These are phyloP conservation scores for Urocyon cinereoargenteus DNA, from an alignment of 2,797 vertebrate species.

Conservation along the genomic window DNA sequence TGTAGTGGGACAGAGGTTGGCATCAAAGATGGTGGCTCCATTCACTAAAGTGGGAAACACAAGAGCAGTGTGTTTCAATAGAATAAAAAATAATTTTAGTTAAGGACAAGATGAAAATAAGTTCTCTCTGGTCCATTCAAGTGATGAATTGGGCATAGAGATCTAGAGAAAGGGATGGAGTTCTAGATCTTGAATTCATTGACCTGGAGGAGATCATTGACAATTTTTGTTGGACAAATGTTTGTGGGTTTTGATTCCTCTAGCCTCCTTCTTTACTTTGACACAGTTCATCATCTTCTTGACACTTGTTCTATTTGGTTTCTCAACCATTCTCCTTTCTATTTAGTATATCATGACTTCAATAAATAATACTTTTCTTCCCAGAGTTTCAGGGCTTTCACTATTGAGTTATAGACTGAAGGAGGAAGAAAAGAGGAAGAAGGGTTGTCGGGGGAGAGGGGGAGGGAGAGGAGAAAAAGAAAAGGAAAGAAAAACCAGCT, in stretches of 20 bases:
- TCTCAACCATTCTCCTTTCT: neutral
- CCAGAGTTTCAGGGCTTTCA: neutral
- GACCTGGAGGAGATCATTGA: neutral
- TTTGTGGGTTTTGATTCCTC: neutral
- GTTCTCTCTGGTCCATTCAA: neutral
- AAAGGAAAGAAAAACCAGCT: neutral
- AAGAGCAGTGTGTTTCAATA: neutral
- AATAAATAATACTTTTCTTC: neutral
- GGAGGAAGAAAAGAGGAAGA: neutral
- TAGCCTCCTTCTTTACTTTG: neutral
- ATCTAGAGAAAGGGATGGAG: neutral
- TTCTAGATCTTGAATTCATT: neutral
- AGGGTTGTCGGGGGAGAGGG: neutral
- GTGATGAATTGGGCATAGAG: neutral
- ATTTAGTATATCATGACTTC: neutral
- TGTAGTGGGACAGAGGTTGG: neutral
- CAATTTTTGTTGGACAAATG: neutral
- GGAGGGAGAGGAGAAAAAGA: neutral
- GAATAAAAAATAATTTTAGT: neutral
- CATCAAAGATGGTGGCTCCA: neutral
- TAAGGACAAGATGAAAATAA: neutral
- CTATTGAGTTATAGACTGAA: neutral
- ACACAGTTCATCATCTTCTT: neutral
- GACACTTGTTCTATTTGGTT: neutral
- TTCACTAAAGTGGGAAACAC: neutral